Base-by-base conservation (phyloP, 1,140 invertebrate genomes). In the Lepidurus couesii region DNA sequence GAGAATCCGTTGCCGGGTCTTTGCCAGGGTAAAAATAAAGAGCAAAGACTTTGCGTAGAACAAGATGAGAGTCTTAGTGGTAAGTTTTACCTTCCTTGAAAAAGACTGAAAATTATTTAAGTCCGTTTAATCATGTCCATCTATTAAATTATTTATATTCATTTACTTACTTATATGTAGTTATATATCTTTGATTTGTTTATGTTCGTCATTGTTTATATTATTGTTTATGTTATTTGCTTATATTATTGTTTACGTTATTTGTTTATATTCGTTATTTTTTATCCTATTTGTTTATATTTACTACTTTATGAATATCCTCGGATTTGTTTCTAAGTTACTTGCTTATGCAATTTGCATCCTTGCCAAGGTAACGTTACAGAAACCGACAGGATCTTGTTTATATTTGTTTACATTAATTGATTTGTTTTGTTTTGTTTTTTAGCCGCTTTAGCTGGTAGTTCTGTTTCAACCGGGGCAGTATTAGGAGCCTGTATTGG, bases 21-120 rank as follows among this genome's bases (percentile, higher is more conserved):
- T 42, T 94, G 92, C 81, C 88, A 89, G 75, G 92, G 92, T 0
- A 84, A 86, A 1, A 88, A 86, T 77, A 84, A 87, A 21, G 90
- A 93, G 83, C 88, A 88, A 16, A 88, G 91, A 13, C 86, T 89
- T 78, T 93, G 92, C 82, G 80, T 86, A 75, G 65, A 75, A 53
- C 75, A 42, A 42, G 44, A 73, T 73, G 42, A 65, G 53, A 65
- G 53, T 65, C 13, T 65, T 6, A 65, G 16, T 13, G 53, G 53
- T 65, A 65, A 65, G 53, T 13, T 65, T 13, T n/a, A 65, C 34
- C 0, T 34, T 34, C 4, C 34, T 34, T 4, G 34, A 34, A 34
- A 34, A 34, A 34, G 34, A 34, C 3, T 34, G 26, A 3, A 34
- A 34, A 34, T 3, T 34, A 34, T 34, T 34, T 34, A 1, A 1